Base-by-base conservation (phyloP, 2,888 invertebrate species). In the Amphipyra berbera region DNA sequence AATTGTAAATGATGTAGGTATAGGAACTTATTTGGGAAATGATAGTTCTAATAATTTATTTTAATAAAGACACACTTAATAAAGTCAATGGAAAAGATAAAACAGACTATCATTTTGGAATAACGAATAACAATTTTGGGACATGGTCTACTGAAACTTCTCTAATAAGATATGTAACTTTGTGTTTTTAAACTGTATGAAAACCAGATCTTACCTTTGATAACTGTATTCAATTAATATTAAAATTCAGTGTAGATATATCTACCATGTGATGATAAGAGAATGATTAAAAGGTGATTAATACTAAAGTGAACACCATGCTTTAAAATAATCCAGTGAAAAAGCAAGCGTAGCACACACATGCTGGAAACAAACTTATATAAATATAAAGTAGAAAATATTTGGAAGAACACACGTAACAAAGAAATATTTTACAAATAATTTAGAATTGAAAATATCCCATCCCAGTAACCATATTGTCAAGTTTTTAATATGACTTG, bases 341-440 rank as follows among this genome's bases (percentile, higher is more conserved):
- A 61, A 82, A 83, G 83, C 83, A 81, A 82, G 83, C 82, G 27
- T 75, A 81, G 83, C 83, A 67, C 69, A 78, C 68, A 48, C 76
- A 81, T 81, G 83, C 79, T 49, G 78, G 67, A 78, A 68, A 69
- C 47, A 37, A 66, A 54, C 48, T 41, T 60, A 64, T 30, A 30
- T 60, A 64, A 0, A 30, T 7, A 30, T 62, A 65, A 54, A 56
- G 47, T 53, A 59, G 47, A 56, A 69, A 65, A 50, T 33, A 49
- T 54, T 41, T 30, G 9, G 42, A 50, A 57, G 21, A 49, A 68
- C 48, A 66, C 53, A 62, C 49, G 40, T 35, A 35, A 6, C 12
- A 57, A 44, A 40, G 15, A 38, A 10, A 6, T 15, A 42, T 38
- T 30, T 52, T 41, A 40, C 15, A 35, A 44, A 9, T 50, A 33